Evolutionary conservation across 2,888 invertebrate species (phyloP).

Genomic region (Andrena fulva): DNA sequence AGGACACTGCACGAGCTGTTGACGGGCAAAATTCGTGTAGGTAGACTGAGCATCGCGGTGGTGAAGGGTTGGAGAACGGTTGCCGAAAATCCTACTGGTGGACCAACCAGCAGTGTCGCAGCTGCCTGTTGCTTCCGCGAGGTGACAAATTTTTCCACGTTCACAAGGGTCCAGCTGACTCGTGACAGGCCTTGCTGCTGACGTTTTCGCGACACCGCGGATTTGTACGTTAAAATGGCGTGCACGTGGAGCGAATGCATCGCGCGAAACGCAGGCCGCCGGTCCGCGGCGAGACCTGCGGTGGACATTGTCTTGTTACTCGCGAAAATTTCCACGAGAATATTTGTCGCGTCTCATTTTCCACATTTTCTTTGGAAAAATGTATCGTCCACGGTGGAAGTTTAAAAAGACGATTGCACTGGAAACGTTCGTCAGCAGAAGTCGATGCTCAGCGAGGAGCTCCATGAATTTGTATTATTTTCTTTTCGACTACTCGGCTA

Average conservation of each 20-base stretch:
- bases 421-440: too few species aligned
- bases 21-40: too few species aligned
- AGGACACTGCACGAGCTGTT: too few species aligned
- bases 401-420: too few species aligned
- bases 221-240: constrained; percentile 21
- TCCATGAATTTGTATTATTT: too few species aligned
- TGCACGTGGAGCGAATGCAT: constrained; percentile 6
- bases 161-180: neutral
- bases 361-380: too few species aligned
- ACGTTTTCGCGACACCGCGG: constrained; percentile 2
- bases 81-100: neutral
- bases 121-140: constrained; percentile 40
- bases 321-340: neutral
- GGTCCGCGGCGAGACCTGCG: neutral
- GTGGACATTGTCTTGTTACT: neutral
- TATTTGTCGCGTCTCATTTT: too few species aligned
- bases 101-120: neutral
- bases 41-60: too few species aligned
- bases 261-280: neutral
- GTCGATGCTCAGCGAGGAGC: too few species aligned
- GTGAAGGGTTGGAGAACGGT: too few species aligned
- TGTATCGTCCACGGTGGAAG: too few species aligned
- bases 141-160: constrained; percentile 14
- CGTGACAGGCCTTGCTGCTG: constrained; percentile 1
- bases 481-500: too few species aligned